Evolutionary conservation across 2,888 invertebrate genomes (phyloP), one percentile per base, ranked within the genome.

Genomic region (Drosophila mettleri): DNA sequence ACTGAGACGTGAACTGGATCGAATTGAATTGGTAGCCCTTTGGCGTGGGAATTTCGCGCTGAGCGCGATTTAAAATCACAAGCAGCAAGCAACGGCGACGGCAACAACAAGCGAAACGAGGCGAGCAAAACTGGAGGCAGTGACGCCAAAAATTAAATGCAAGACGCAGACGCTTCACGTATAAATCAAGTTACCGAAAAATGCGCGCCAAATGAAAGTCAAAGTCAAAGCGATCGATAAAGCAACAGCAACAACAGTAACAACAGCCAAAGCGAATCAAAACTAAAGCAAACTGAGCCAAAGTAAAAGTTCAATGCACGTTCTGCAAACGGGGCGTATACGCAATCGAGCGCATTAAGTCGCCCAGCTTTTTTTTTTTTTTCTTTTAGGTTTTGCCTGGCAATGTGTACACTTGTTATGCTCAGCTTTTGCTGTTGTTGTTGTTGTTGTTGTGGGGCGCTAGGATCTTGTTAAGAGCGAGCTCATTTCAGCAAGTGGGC

Each of bases 391-490:
- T 45, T 43, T 48, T 24, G 54, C 31, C 52, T 36, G 31, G 61
- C 60, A 64, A 63, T 54, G 57, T 73, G 60, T 51, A 41, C 29
- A 52, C 38, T 52, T 43, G 45, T 12, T 39, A 12, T 39, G 38
- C 38, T 39, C 39, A 43, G 9, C 43, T 39, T 2, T 45, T 51
- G 4, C 59, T 41, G 33, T 49, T n/a, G 41, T 48, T 38, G 27
- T 51, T 46, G 57, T 68, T 63, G 46, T 14, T 48, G 48, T 79
- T 14, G 36, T 74, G 78, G 78, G 74, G 84, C 85, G 89, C 86
- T 90, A 90, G 90, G 71, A 90, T 87, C 90, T 90, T 83, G 90
- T 90, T 90, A 90, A 90, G 89, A 85, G 75, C 74, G 51, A 18
- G 83, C 80, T 61, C 80, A 88, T 86, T 87, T 88, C 86, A 80